Base-by-base conservation (phyloP, 2,888 invertebrate species). In the Lithodes maja region DNA sequence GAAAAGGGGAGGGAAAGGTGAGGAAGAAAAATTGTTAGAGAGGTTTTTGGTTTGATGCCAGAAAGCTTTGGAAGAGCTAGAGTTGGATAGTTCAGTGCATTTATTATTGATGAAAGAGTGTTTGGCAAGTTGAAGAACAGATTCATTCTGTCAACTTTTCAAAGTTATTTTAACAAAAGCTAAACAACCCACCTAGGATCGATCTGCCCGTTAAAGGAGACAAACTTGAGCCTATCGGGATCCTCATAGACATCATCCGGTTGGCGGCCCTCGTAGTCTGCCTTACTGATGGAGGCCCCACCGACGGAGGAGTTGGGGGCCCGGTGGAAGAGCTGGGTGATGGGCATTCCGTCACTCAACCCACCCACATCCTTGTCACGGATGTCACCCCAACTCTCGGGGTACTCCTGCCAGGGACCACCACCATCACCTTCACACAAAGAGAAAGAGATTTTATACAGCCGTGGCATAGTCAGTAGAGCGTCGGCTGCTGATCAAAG, bases 241-340 rank as follows among this genome's bases (percentile, higher is more conserved):
- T 91, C 91, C 80, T 91, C 91, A 17, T 91, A 91, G 74, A 90
- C 84, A 17, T 90, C 91, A 75, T 91, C 91, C 3, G 91, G 78
- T 50, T 85, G 80, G 54, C 87, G 79, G 3, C 87, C 80, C 71
- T 80, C 87, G 74, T 88, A 83, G 15, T 82, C 83, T 12, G 78
- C 68, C n/a, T 87, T 87, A 50, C 78, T 87, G 75, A 80, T 74
- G 12, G 84, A 54, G 9, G 88, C 78, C 12, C 83, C 78, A 2
- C 78, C 87, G 33, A 2, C 78, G 33, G 33, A 12, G 68, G 15
- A 7, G 68, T 1, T 61, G 9, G 85, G 53, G 15, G 83, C 80
- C 9, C 84, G 55, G 80, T 85, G 89, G 68, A 85, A 89, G 1
- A 89, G 82, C 85, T 85, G 89, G 1, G 89, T 89, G 75, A 90